phyloP scores from a whole-genome alignment of 2,113 vertebrate species.

The Dendropsophus ebraccatus region DNA sequence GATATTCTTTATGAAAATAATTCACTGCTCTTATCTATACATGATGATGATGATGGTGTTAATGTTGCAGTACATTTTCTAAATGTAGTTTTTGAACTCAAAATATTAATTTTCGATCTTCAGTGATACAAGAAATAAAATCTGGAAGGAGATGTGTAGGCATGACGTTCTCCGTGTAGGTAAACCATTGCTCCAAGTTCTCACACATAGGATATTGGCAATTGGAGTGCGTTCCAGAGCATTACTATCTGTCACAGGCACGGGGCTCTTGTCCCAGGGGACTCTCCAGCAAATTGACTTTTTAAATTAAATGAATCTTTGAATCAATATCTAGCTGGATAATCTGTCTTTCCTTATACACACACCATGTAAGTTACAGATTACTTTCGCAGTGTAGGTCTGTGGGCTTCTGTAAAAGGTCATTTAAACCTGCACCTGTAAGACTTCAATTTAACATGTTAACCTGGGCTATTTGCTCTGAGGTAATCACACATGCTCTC shows the following conservation, averaged over 20 bases:
- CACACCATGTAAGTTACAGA: slow-evolving; percentile 51
- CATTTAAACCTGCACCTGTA: slow-evolving; percentile 23
- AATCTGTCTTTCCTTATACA: slow-evolving; percentile 58
- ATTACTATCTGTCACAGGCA: slow-evolving; percentile 52
- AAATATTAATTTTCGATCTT: background rate
- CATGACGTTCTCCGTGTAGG: background rate
- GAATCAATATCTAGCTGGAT: slow-evolving; percentile 58
- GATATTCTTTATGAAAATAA: too few species aligned
- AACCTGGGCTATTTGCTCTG: background rate
- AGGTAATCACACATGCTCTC: background rate
- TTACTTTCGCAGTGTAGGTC: slow-evolving; percentile 33
- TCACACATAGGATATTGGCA: slow-evolving; percentile 46
- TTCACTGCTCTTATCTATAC: too few species aligned
- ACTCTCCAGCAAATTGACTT: slow-evolving; percentile 57
- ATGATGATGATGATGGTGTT: too few species aligned
- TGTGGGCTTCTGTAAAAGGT: slow-evolving; percentile 42
- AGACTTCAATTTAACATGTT: slow-evolving; percentile 36
- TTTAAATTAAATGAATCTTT: slow-evolving; percentile 58
- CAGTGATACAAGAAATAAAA: background rate
- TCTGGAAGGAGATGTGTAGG: background rate
- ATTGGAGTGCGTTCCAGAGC: slow-evolving; percentile 37
- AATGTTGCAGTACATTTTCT: too few species aligned
- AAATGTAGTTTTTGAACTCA: background rate
- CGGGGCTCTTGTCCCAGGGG: slow-evolving; percentile 46
- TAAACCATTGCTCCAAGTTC: slow-evolving; percentile 20